Evolutionary conservation across 1,140 invertebrate species (phyloP), one percentile per base, ranked within the genome.

Genomic region (Plectus sambesii): DNA sequence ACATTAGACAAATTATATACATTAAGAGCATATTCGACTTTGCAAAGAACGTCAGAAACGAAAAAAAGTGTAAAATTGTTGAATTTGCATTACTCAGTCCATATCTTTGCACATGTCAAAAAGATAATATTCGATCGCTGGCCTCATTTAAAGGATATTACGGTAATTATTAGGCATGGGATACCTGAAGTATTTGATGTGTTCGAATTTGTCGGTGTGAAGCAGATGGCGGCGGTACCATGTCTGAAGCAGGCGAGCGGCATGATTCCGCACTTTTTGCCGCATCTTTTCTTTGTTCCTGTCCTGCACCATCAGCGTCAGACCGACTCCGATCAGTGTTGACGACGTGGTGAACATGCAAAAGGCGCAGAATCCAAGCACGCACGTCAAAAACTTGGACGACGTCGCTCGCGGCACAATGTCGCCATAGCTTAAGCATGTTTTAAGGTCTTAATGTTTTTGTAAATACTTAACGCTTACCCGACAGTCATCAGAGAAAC

Each of bases 401-500:
- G 48, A 20, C 58, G 56, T 60, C 19, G 47, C 41, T 15, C 33
- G 20, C 3, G 60, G 60, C 8, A 60, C 60, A 5, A 61, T 61
- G 43, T 61, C 59, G 15, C 59, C 59, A 39, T 61, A 61, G 15
- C n/a, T n/a, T n/a, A n/a, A n/a, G n/a, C n/a, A n/a, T n/a, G n/a
- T n/a, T n/a, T n/a, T n/a, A n/a, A n/a, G n/a, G n/a, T n/a, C n/a
- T n/a, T n/a, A n/a, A n/a, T n/a, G n/a, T n/a, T n/a, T n/a, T n/a
- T n/a, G n/a, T n/a, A n/a, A n/a, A n/a, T n/a, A n/a, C n/a, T n/a
- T n/a, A n/a, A n/a, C n/a, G n/a, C n/a, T n/a, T n/a, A n/a, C n/a
- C 56, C 55, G 9, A 60, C 41, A 9, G 51, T 61, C 1, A 56
- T 8, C 5, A 61, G 40, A 27, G 56, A 50, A 24, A 61, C 52